A percentile compares a stretch with the other conserved stretches of the same genome.
Evolutionary conservation across 1,140 invertebrate genomes (phyloP).

Genomic region (Drosophila subpulchrella): DNA sequence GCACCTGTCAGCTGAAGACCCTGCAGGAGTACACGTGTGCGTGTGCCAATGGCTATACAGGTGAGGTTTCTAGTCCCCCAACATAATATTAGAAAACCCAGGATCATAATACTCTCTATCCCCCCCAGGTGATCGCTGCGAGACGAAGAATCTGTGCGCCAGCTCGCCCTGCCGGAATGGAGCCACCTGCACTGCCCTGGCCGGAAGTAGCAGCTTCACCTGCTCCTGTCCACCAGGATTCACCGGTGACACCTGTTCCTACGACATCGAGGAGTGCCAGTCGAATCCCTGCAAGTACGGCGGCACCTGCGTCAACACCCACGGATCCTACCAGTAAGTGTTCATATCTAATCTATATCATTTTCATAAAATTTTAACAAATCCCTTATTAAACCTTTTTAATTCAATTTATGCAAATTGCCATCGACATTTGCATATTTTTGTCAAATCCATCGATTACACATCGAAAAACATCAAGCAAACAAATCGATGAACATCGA

Average conservation of each 20-base stretch:
- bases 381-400: background rate
- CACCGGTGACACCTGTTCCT: slow-evolving; percentile 92
- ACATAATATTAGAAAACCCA: background rate
- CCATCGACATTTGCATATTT: background rate
- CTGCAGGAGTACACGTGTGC: slow-evolving; percentile 92
- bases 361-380: no score
- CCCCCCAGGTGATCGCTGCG: slow-evolving; percentile 92
- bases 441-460: slow-evolving; percentile 1
- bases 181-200: slow-evolving; percentile 91
- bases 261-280: slow-evolving; percentile 95
- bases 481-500: slow-evolving; percentile 5
- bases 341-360: background rate
- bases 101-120: background rate
- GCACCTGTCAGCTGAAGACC: slow-evolving; percentile 91
- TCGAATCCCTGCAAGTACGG: slow-evolving; percentile 92
- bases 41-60: slow-evolving; percentile 93
- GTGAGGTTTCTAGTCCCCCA: slow-evolving; percentile 85
- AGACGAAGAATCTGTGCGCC: slow-evolving; percentile 94
- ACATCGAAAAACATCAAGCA: background rate
- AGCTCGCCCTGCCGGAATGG: slow-evolving; percentile 94
- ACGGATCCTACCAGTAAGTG: slow-evolving; percentile 95
- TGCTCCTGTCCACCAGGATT: slow-evolving; percentile 95
- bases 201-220: slow-evolving; percentile 89
- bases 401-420: background rate
- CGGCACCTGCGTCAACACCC: slow-evolving; percentile 92